Base-by-base conservation (phyloP, 2,888 invertebrate genomes). In the Aporophyla lueneburgensis region DNA sequence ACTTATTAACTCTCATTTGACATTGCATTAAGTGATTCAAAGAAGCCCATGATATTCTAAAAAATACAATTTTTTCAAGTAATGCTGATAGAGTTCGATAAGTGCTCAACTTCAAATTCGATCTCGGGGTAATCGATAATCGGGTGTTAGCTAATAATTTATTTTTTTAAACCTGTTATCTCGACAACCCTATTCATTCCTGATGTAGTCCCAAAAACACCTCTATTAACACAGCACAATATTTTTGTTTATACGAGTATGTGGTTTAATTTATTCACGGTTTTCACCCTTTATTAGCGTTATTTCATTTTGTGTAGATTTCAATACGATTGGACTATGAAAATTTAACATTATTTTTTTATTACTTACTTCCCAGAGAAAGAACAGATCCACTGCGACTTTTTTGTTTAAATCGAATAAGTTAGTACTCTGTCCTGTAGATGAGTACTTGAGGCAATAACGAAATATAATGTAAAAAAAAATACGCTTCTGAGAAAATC, bases 181-280 rank as follows among this genome's bases (percentile, higher is more conserved):
- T 21, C 10, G 68, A 33, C 84, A 84, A 53, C 84, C 84, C 84
- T 84, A 24, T 5, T n/a, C 5, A 62, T 40, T 68, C 16, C 14
- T 46, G 12, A 40, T 33, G 24, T 53, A 59, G 9, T 33, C 0
- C n/a, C 3, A 59, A 51, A 63, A 72, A 59, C 27, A 33, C 54
- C n/a, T 53, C n/a, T 69, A 62, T 71, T 80, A 68, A 75, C 54
- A 74, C 19, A 54, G 53, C 51, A 61, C 24, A 77, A 73, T 66
- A 69, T 79, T 68, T 74, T 71, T 68, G 71, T 76, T 78, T 62
- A 66, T 74, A 51, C 43, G 3, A 46, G 43, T 46, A 40, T 53
- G 51, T 21, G 51, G 27, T 63, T 78, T 76, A 71, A 81, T 76
- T 71, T 65, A 70, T 74, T 79, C 58, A 63, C n/a, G 1, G 40